phyloP scores from a whole-genome alignment of 2,113 vertebrate species.

The Poecilia latipinna region DNA sequence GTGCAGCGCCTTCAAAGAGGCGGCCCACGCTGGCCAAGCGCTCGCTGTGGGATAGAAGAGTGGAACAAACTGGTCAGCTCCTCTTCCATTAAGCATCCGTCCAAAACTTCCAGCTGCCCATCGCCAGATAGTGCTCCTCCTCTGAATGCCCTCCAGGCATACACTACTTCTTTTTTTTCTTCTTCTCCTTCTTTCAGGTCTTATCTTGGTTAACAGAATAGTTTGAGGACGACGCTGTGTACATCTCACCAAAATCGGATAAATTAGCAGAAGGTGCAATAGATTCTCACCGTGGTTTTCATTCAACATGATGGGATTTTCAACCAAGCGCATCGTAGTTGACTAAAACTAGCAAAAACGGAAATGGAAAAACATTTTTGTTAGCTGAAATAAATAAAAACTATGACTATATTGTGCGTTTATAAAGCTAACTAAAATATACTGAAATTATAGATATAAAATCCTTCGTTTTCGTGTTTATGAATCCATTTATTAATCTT shows the following conservation, averaged over 20 bases:
- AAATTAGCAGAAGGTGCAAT: background rate
- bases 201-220: background rate
- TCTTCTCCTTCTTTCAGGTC: too few species aligned
- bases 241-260: too few species aligned
- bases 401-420: too few species aligned
- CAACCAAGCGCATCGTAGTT: too few species aligned
- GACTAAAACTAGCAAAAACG: too few species aligned
- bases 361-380: too few species aligned
- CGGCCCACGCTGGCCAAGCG: conserved; percentile 48
- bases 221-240: background rate
- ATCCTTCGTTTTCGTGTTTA: too few species aligned
- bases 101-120: conserved; percentile 1
- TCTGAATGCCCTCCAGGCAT: background rate
- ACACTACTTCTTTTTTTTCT: background rate
- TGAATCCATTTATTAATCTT: too few species aligned
- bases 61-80: conserved; percentile 76
- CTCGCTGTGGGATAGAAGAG: conserved; percentile 35
- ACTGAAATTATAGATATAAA: too few species aligned
- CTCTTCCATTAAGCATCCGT: conserved; percentile 47
- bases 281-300: background rate
- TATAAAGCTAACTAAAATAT: too few species aligned
- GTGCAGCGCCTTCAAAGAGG: conserved; percentile 58
- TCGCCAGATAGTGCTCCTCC: conserved; percentile 45
- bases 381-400: too few species aligned
- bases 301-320: background rate